These are phyloP conservation scores for Xiphophorus couchianus DNA, from an alignment of 2,113 vertebrate genomes.

Conservation along the genomic window DNA sequence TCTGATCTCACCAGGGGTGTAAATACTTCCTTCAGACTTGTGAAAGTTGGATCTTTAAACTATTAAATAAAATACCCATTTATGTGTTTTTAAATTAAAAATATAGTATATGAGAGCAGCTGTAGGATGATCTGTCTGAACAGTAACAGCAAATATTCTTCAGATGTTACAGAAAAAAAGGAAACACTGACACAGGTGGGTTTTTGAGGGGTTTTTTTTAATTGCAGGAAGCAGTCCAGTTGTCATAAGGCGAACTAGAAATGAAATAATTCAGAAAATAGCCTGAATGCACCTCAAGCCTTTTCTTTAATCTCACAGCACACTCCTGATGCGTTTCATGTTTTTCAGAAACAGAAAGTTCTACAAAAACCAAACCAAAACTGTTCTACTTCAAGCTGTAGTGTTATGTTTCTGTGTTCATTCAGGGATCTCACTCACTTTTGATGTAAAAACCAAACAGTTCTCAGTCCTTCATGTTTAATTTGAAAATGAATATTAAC, in stretches of 20 bases:
- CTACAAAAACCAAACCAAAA: constrained; percentile 32
- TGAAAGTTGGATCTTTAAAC: neutral
- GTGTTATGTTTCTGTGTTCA: constrained; percentile 33
- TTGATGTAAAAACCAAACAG: neutral
- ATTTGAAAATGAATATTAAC: neutral
- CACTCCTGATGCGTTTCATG: constrained; percentile 28
- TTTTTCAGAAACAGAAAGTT: constrained; percentile 6
- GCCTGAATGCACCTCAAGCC: constrained; percentile 58
- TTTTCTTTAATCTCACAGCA: constrained; percentile 39
- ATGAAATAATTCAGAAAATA: constrained; percentile 62
- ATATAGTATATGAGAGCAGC: neutral
- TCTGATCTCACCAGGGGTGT: neutral
- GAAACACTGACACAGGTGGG: neutral
- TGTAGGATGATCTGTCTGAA: neutral
- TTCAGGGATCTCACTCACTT: neutral
- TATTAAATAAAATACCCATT: constrained; percentile 5
- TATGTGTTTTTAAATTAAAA: constrained; percentile 11
- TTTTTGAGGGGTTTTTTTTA: constrained; percentile 61
- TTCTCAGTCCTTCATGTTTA: neutral
- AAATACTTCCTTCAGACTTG: neutral
- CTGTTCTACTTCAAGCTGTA: constrained; percentile 25
- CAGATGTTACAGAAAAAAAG: constrained; percentile 6
- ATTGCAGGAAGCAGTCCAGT: constrained; percentile 78
- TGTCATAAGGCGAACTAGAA: constrained; percentile 51
- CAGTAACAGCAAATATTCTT: neutral